Conservation (phyloP, 1,140 invertebrate species). For the Bombyx mandarina region DNA sequence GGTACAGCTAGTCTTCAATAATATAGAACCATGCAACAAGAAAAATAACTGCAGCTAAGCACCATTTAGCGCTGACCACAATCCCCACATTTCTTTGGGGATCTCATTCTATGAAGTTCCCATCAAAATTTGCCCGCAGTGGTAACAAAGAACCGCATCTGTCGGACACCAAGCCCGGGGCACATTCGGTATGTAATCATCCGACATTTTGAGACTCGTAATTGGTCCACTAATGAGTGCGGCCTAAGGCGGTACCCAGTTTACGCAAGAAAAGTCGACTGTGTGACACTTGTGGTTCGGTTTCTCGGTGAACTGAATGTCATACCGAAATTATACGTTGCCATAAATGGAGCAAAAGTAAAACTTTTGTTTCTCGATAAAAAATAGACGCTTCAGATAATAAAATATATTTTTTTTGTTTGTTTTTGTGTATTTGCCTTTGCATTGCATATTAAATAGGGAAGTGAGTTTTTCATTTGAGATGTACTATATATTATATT, state of each 20-base stretch:
- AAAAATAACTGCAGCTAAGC: no score
- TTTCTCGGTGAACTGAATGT: conserved; percentile 1
- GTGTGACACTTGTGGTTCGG: conserved; percentile 35
- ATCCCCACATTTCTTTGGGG: conserved; percentile 10
- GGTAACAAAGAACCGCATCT: conserved; percentile 47
- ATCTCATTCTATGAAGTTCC: conserved; percentile 13
- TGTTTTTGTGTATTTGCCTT: no score
- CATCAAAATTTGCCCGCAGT: conserved; percentile 25
- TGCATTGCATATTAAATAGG: no score
- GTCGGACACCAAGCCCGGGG: conserved; percentile 38
- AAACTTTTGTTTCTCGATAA: no score
- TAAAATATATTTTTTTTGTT: no score
- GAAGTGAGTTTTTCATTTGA: no score
- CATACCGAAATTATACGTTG: conserved; percentile 2
- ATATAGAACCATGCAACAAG: no score
- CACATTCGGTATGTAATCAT: conserved; percentile 45
- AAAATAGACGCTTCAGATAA: no score
- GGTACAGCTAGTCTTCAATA: no score
- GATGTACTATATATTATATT: no score
- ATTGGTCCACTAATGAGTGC: conserved; percentile 53
- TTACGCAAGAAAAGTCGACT: conserved; percentile 42
- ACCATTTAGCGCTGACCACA: not conserved
- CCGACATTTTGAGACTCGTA: conserved; percentile 53
- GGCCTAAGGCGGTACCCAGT: conserved; percentile 49
- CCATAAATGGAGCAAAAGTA: not conserved